Evolutionary conservation across 2,797 vertebrate species (phyloP), one percentile per base, ranked within the genome.

Genomic region (Hyperoplus immaculatus): DNA sequence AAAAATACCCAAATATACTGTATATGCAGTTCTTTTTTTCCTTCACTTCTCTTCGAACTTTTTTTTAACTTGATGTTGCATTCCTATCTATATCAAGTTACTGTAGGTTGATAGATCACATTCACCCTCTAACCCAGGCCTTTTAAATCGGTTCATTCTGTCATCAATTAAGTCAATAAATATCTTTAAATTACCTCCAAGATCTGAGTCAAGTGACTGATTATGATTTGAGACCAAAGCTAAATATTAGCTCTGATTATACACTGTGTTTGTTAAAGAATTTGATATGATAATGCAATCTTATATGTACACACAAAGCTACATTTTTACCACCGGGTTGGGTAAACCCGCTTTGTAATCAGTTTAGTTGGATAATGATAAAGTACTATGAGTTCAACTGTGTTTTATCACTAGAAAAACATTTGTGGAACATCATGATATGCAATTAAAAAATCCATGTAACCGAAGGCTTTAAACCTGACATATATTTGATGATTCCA

Each of bases 161-260:
- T 49, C 21, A 55, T 47, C 45, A 15, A 12, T 67, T 46, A 58
- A 60, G 58, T 71, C 29, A 75, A 38, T 38, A 54, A 18, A 65
- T 61, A 62, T n/a, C 8, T 47, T 51, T 38, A 56, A 41, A 69
- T 60, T 21, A 69, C 43, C n/a, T 56, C 8, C 13, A 53, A 12
- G 0, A 53, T 53, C 49, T 53, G 6, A 2, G 53, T 5, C 45
- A 60, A 36, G 21, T 41, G 9, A 43, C 14, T 64, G 14, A 67
- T 54, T 64, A 75, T 54, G 16, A 29, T 12, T 46, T 5, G 36
- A 57, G 54, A 62, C 1, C 29, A 56, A 79, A 72, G 59, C 5
- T 70, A 81, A 77, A 77, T 76, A 76, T 75, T 70, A 41, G 38
- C 67, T 51, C 8, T 72, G 50, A 61, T 66, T 69, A 47, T 18